A percentile compares a stretch with the other conserved stretches of the same genome.
Evolutionary conservation across 2,113 vertebrate species (phyloP).

Genomic region (Ellobius talpinus): DNA sequence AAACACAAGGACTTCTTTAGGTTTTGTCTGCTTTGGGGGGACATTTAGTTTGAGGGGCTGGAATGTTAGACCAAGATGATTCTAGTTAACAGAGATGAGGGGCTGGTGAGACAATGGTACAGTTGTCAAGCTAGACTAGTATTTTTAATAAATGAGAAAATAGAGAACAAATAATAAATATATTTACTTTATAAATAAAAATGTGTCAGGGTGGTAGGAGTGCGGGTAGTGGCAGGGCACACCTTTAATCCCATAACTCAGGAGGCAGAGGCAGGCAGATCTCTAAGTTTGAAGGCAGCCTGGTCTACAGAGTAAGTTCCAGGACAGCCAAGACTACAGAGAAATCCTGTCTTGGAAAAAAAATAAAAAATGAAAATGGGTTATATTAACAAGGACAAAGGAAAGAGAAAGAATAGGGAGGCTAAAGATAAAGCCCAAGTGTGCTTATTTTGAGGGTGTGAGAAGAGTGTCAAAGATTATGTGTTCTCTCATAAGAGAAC

Average conservation of each 20-base stretch:
- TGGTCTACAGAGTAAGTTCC: background rate
- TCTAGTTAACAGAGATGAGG: slow-evolving; percentile 37
- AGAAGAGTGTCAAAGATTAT: slow-evolving; percentile 20
- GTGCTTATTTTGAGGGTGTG: background rate
- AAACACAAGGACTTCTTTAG: slow-evolving; percentile 23
- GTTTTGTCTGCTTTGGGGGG: background rate
- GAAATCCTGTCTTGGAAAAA: background rate
- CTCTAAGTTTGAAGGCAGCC: background rate
- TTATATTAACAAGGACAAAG: slow-evolving; percentile 2
- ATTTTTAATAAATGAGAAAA: slow-evolving; percentile 40
- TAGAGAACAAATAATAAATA: slow-evolving; percentile 24
- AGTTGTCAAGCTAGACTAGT: slow-evolving; percentile 40
- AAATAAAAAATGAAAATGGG: background rate
- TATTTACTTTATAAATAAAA: slow-evolving; percentile 34
- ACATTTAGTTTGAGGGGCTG: slow-evolving; percentile 10
- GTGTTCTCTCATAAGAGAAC: background rate
- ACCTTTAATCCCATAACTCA: background rate
- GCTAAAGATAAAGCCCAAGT: background rate
- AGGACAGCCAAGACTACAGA: background rate
- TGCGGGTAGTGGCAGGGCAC: background rate
- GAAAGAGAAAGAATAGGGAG: background rate
- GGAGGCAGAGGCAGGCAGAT: background rate
- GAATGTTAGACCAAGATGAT: slow-evolving; percentile 29
- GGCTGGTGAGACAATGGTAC: background rate
- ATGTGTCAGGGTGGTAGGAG: background rate